A percentile compares a stretch with the other conserved stretches of the same genome.
phyloP scores from a whole-genome alignment of 2,888 invertebrate species.

The Microplitis manilae region DNA sequence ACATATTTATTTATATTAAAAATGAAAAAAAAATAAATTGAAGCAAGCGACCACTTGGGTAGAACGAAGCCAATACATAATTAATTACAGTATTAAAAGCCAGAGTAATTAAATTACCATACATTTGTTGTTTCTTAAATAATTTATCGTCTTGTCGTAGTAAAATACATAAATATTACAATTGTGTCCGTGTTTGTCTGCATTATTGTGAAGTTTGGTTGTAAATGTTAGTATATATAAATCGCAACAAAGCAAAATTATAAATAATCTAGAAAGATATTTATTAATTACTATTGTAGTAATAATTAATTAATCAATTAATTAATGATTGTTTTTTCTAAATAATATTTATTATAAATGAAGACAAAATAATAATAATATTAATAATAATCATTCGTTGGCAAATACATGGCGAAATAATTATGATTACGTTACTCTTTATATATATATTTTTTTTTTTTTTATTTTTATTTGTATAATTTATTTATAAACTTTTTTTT shows the following conservation, averaged over 20 bases:
- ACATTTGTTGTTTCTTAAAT: constrained; percentile 27
- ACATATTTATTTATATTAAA: constrained; percentile 20
- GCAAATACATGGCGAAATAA: constrained; percentile 71
- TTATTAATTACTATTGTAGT: constrained; percentile 65
- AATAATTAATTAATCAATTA: constrained; percentile 45
- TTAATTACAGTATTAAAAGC: constrained; percentile 41
- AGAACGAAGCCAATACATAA: constrained; percentile 47
- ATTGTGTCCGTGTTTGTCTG: constrained; percentile 7
- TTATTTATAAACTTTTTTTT: constrained; percentile 57
- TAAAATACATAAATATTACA: constrained; percentile 41
- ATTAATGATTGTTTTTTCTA: constrained; percentile 65
- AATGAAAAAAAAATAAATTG: constrained; percentile 45
- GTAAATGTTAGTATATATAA: not conserved
- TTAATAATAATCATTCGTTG: constrained; percentile 68
- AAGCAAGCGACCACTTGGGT: constrained; percentile 55
- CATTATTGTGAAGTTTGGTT: constrained; percentile 46
- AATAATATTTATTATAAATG: constrained; percentile 66
- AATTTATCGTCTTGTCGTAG: constrained; percentile 33
- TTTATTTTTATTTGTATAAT: constrained; percentile 34
- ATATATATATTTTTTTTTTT: constrained; percentile 42
- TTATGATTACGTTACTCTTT: constrained; percentile 59
- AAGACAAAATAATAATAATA: constrained; percentile 56
- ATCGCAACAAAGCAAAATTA: constrained; percentile 50
- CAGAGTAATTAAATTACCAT: constrained; percentile 38
- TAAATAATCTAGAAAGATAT: constrained; percentile 69